phyloP scores from a whole-genome alignment of 1,140 invertebrate species.

The Drosophila ambigua region DNA sequence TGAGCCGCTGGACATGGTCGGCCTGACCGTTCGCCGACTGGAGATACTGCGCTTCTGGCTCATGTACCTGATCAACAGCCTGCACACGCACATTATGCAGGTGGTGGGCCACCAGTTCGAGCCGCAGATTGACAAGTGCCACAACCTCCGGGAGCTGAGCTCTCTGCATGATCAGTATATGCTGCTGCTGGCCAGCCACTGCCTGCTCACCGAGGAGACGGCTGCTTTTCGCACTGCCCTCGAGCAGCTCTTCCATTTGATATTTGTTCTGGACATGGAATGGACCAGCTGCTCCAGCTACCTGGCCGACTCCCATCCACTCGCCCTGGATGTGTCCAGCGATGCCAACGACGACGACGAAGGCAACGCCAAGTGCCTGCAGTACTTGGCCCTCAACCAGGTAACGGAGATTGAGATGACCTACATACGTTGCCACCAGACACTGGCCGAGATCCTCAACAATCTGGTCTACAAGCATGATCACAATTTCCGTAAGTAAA shows the following conservation, averaged over 20 bases:
- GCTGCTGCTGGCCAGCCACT: conserved; percentile 51
- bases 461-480: conserved; percentile 61
- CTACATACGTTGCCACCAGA: conserved; percentile 76
- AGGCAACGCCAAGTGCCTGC: conserved; percentile 5
- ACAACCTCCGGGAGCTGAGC: conserved; percentile 56
- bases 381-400: conserved; percentile 60
- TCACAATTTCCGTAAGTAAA: conserved; percentile 67
- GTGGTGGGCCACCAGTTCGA: conserved; percentile 59
- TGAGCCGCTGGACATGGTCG: conserved; percentile 59
- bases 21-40: conserved; percentile 71
- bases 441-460: conserved; percentile 55
- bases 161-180: conserved; percentile 60
- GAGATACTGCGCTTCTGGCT: conserved; percentile 82
- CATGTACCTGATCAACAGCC: conserved; percentile 60
- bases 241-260: conserved; percentile 67
- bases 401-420: conserved; percentile 70
- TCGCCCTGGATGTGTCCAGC: conserved; percentile 31
- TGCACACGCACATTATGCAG: conserved; percentile 73
- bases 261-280: conserved; percentile 63
- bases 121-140: conserved; percentile 35
- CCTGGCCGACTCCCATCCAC: conserved; percentile 53
- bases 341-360: conserved; percentile 3
- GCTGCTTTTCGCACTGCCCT: conserved; percentile 47
- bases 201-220: conserved; percentile 57
- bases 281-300: conserved; percentile 52